A percentile compares a stretch with the other conserved stretches of the same genome.
Evolutionary conservation across 2,797 vertebrate genomes (phyloP).

Genomic region (Champsocephalus esox): DNA sequence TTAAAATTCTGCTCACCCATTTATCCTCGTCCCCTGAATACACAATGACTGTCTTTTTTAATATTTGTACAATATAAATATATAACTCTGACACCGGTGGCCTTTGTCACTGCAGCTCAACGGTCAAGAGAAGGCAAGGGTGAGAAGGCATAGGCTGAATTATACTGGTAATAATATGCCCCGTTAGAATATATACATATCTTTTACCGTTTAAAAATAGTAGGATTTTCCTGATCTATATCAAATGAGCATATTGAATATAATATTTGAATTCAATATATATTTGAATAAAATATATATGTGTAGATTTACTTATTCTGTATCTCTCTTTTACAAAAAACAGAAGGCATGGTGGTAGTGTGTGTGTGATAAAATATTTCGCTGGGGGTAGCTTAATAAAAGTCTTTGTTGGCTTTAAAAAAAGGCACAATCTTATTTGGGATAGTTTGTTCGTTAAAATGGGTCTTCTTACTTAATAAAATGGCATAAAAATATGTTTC

Average conservation of each 20-base stretch:
- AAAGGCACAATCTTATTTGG: constrained; percentile 78
- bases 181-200: constrained; percentile 75
- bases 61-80: constrained; percentile 68
- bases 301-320: constrained; percentile 69
- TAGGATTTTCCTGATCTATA: constrained; percentile 78
- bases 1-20: constrained; percentile 3
- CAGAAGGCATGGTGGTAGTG: constrained; percentile 80
- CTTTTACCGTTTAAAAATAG: constrained; percentile 82
- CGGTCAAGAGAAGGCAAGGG: constrained; percentile 68
- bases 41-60: constrained; percentile 33
- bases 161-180: constrained; percentile 68
- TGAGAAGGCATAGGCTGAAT: constrained; percentile 73
- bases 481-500: constrained; percentile 61
- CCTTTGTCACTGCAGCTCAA: constrained; percentile 57
- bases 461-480: constrained; percentile 50
- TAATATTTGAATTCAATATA: constrained; percentile 84
- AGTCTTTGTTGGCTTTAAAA: constrained; percentile 42
- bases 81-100: constrained; percentile 60
- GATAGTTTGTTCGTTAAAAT: constrained; percentile 68
- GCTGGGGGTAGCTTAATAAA: constrained; percentile 54
- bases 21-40: constrained; percentile 38
- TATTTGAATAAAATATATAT: constrained; percentile 81
- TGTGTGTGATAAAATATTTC: constrained; percentile 46
- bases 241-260: constrained; percentile 84
- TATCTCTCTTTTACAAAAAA: constrained; percentile 71